Base-by-base conservation (phyloP, 2,113 vertebrate genomes). In the Butorides virescens region DNA sequence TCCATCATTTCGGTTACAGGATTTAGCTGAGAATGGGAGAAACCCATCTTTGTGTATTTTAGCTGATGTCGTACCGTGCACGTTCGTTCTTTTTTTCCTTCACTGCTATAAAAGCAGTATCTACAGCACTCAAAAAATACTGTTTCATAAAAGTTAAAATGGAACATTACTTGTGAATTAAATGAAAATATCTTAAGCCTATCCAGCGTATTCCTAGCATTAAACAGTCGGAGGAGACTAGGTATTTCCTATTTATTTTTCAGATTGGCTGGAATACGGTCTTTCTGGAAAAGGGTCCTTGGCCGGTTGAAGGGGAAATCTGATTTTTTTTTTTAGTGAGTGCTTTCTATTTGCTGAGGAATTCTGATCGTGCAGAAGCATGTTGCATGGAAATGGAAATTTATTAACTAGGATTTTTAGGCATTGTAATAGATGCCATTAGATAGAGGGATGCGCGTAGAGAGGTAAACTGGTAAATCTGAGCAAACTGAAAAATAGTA, bases 401-500 rank as follows among this genome's bases (percentile, higher is more conserved):
- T 68, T 95, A 88, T 96, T 97, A 94, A 89, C 65, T 66, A 62
- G 93, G 95, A 92, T 97, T 98, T 98, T 91, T 92, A 96, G 95
- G 96, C 77, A 95, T 97, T 98, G 85, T 89, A 95, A 90, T 95
- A 63, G 97, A 95, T 94, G 85, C 93, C 78, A 89, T 97, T 97
- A 96, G 94, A 91, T 96, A 97, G 80, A 95, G 89, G 95, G 53
- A 37, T 0, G 9, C 80, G 96, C 39, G 44, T n/a, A 67, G 86
- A 94, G 97, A 97, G 86, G 95, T 97, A 97, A 94, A 97, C 75
- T 86, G 55, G 91, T 72, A 92, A 96, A 95, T 97, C 91, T 67
- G 97, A 96, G 76, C 93, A 94, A 97, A 95, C 97, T 97, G 98
- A 97, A 97, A 98, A 98, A 97, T 95, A 93, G 97, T 80, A 85